Evolutionary conservation across 1,140 invertebrate species (phyloP).

Genomic region (Neodiprion pinetum): DNA sequence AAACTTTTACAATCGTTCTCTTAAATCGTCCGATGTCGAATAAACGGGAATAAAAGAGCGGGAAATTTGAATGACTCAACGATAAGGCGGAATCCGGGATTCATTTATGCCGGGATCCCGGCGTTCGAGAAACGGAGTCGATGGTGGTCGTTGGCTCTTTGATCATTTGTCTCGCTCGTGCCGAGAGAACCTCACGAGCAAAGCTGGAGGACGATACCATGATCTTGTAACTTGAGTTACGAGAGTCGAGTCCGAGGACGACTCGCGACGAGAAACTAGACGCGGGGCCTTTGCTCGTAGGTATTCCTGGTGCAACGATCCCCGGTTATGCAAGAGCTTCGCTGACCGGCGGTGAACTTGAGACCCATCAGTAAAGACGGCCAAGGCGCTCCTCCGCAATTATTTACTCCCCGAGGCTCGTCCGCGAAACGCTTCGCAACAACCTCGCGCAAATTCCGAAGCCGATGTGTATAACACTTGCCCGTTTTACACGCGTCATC

Average conservation of each 20-base stretch:
- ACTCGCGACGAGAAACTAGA: not conserved
- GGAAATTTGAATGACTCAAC: too few relatives aligned
- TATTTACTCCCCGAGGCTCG: too few relatives aligned
- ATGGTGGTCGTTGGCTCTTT: not conserved
- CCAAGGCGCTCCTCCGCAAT: not conserved
- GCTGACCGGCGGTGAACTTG: not conserved
- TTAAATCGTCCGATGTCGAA: too few relatives aligned
- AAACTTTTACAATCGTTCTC: too few relatives aligned
- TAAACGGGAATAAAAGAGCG: too few relatives aligned
- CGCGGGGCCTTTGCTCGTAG: not conserved
- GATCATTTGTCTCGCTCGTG: not conserved
- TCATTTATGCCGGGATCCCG: too few relatives aligned
- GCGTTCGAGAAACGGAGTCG: too few relatives aligned
- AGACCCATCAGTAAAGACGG: not conserved
- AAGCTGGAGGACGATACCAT: not conserved
- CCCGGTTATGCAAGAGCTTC: not conserved
- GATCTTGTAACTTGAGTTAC: not conserved
- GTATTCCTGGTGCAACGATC: not conserved
- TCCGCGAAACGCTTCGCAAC: too few relatives aligned
- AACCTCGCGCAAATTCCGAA: too few relatives aligned
- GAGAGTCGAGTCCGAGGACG: not conserved
- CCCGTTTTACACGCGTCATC: too few relatives aligned
- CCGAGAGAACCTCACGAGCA: not conserved
- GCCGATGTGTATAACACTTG: too few relatives aligned
- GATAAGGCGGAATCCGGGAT: too few relatives aligned